Evolutionary conservation across 2,888 invertebrate genomes (phyloP).

Genomic region (Hylaea fasciaria): DNA sequence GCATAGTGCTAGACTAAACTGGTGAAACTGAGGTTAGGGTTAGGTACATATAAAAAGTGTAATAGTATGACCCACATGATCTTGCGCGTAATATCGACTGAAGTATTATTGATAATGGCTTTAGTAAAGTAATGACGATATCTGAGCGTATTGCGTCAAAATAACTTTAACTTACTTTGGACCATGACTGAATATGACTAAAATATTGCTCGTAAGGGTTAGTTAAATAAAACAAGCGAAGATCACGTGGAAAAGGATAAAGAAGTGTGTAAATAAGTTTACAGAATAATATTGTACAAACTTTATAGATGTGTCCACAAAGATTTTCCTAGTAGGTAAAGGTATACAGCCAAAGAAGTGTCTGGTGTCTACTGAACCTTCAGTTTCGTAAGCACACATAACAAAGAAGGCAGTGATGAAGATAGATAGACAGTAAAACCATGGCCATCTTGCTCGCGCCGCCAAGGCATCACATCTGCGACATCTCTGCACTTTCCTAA

Average conservation of each 20-base stretch:
- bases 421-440: constrained; percentile 70
- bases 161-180: not conserved
- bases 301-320: constrained; percentile 1
- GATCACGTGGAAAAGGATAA: constrained; percentile 16
- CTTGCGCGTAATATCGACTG: constrained; percentile 1
- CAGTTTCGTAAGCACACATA: constrained; percentile 67
- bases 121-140: not conserved
- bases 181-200: no score
- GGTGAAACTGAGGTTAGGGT: constrained; percentile 61
- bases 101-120: not conserved
- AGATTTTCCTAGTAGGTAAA: not conserved
- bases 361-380: constrained; percentile 52
- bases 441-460: constrained; percentile 83
- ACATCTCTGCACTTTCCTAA: constrained; percentile 43
- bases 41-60: constrained; percentile 13
- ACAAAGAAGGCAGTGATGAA: constrained; percentile 64
- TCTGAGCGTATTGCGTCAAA: not conserved
- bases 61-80: constrained; percentile 27
- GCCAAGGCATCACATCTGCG: constrained; percentile 65
- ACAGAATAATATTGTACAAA: constrained; percentile 8
- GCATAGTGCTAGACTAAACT: constrained; percentile 55
- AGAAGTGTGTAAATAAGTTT: not conserved
- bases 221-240: constrained; percentile 5
- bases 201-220: not conserved
- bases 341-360: constrained; percentile 1